Evolutionary conservation across 1,140 invertebrate genomes (phyloP).

Genomic region (Scaptomyza hsui): DNA sequence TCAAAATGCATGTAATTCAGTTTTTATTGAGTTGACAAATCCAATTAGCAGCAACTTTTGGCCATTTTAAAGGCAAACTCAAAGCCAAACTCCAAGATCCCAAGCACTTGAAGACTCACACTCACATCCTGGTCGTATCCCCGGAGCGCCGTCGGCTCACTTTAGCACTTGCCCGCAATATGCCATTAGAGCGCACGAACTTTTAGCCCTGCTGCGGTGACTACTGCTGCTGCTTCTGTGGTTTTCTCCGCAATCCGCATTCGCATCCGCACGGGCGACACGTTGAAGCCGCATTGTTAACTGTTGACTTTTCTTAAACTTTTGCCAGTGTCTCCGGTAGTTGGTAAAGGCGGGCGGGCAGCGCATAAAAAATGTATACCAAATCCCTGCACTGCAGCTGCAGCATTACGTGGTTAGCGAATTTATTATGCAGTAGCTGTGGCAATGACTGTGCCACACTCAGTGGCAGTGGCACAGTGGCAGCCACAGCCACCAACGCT

Average conservation of each 20-base stretch:
- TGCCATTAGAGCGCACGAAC: conserved; percentile 55
- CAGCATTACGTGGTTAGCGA: conserved; percentile 82
- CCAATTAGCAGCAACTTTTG: conserved; percentile 74
- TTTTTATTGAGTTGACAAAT: conserved; percentile 78
- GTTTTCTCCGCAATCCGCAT: conserved; percentile 38
- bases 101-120: conserved; percentile 23
- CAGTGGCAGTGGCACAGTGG: conserved; percentile 1
- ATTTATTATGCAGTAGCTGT: conserved; percentile 77
- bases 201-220: conserved; percentile 44
- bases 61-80: conserved; percentile 16
- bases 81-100: conserved; percentile 7
- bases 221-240: conserved; percentile 24
- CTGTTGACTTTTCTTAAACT: conserved; percentile 81
- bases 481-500: conserved; percentile 54
- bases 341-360: conserved; percentile 53
- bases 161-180: conserved; percentile 48
- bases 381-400: conserved; percentile 82
- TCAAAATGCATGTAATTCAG: conserved; percentile 71
- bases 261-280: conserved; percentile 40
- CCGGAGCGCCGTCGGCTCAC: conserved; percentile 28
- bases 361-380: conserved; percentile 79
- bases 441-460: neutral
- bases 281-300: conserved; percentile 75
- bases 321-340: conserved; percentile 61
- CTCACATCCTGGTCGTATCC: conserved; percentile 16